Percentiles rank a stretch among this genome's conserved stretches.
phyloP scores from a whole-genome alignment of 2,113 vertebrate genomes.

The Trematocara macrostoma region DNA sequence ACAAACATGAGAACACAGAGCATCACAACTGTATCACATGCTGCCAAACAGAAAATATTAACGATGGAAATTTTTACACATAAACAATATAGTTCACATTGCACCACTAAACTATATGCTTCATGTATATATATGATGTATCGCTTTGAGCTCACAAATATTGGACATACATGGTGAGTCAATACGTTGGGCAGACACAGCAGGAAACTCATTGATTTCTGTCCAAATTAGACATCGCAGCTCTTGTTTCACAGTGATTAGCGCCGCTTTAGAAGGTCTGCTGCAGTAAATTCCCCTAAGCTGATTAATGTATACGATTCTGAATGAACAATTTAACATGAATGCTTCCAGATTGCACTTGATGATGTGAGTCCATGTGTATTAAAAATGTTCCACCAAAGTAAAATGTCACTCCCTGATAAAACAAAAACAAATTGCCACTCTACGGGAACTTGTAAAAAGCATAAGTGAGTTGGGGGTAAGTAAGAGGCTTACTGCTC shows the following conservation, averaged over 20 bases:
- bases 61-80: background rate
- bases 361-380: background rate
- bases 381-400: background rate
- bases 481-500: constrained; percentile 54
- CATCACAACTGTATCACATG: background rate
- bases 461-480: constrained; percentile 24
- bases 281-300: background rate
- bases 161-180: background rate
- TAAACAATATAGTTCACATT: background rate
- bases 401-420: constrained; percentile 3
- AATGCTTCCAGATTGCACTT: background rate
- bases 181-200: background rate
- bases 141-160: background rate
- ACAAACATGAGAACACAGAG: background rate
- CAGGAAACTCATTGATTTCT: background rate
- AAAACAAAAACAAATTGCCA: background rate
- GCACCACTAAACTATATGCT: background rate
- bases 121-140: background rate
- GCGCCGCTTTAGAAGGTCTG: background rate
- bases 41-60: background rate
- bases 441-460: constrained; percentile 5
- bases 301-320: background rate
- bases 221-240: background rate
- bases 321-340: background rate
- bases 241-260: background rate